These are phyloP conservation scores for Hydrochoerus hydrochaeris DNA, from an alignment of 2,113 vertebrate species.

Conservation along the genomic window DNA sequence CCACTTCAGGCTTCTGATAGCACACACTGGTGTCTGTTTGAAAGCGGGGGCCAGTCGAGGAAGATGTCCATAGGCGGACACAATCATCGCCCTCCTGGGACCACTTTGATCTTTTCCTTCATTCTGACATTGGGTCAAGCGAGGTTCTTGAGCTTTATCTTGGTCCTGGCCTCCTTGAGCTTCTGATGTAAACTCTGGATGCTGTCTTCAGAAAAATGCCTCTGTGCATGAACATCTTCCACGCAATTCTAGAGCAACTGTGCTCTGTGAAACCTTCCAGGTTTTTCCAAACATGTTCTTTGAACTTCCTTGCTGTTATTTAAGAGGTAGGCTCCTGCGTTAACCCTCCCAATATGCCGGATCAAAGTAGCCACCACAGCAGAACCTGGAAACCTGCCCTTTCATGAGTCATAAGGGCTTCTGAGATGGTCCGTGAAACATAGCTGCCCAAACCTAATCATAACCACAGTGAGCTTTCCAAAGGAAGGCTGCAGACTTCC, in stretches of 20 bases:
- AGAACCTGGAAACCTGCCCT: neutral
- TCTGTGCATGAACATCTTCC: neutral
- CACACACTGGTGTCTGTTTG: neutral
- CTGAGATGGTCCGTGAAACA: neutral
- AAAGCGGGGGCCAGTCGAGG: neutral
- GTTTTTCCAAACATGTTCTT: neutral
- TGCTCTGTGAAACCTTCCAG: neutral
- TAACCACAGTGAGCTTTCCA: neutral
- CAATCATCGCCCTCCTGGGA: too few species aligned
- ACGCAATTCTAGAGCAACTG: neutral
- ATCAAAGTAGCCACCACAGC: neutral
- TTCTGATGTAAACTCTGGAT: neutral
- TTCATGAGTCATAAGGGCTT: neutral
- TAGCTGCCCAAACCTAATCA: neutral
- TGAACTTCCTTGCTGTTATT: neutral
- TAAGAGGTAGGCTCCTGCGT: neutral
- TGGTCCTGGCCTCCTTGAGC: neutral
- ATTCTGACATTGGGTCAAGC: neutral
- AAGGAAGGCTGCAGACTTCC: neutral
- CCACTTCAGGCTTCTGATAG: neutral
- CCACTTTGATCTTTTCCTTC: neutral
- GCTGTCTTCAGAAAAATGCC: neutral
- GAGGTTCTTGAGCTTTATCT: neutral
- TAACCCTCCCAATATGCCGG: neutral
- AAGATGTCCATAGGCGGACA: neutral